Base-by-base conservation (phyloP, 2,797 vertebrate species). In the Falco columbarius region DNA sequence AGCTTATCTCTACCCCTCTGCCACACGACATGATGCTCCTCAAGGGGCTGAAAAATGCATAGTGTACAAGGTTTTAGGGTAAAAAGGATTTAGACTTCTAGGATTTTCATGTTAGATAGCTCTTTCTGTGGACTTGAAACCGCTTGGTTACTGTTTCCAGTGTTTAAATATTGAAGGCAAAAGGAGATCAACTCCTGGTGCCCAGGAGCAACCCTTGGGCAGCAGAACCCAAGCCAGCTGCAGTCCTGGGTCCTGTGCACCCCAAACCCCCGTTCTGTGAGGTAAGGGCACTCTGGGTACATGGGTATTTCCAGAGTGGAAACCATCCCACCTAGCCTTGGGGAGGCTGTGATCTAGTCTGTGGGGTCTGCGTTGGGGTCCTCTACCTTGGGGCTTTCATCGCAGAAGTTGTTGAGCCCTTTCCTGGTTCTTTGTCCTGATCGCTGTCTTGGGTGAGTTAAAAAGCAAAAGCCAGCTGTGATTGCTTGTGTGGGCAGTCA, bases 211-310 rank as follows among this genome's bases (percentile, higher is more conserved):
- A 23, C 40, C 47, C 20, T 47, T 66, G 22, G 36, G n/a, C 52
- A 79, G 34, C 49, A 67, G 40, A 70, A 46, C 12, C 10, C 40
- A 40, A 66, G 18, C 10, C 6, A 94, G 12, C 9, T 74, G 36
- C 26, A 36, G 2, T 10, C 16, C 40, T 4, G 11, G 27, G 36
- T 47, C 30, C 15, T 1, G 1, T 16, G n/a, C 0, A 0, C 18
- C 22, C 9, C 29, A 73, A 29, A 46, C 5, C 5, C 21, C 7
- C 2, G 3, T 58, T 59, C 1, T 2, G 30, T 66, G 10, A 51
- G 34, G 29, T 51, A 32, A 66, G 52, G 5, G 5, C 2, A 1
- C 26, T 32, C 1, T 1, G 27, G 19, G 38, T 40, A 44, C 16
- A 13, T 8, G 4, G 17, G 21, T 21, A 27, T 80, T 61, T 73